Evolutionary conservation across 2,113 vertebrate genomes (phyloP).

Genomic region (Tamias sibiricus): DNA sequence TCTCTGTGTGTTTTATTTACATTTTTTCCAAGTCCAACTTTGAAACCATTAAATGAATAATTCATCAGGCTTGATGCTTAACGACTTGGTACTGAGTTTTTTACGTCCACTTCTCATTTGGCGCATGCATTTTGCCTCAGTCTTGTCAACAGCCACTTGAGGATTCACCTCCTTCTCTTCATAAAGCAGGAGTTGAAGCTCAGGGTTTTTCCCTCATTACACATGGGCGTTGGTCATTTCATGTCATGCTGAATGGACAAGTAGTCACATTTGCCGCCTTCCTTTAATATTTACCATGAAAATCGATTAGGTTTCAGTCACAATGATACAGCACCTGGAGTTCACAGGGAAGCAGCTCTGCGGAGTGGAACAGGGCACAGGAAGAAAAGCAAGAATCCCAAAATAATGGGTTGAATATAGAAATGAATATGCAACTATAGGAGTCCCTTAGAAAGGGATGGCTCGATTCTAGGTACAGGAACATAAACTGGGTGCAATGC

Average conservation of each 20-base stretch:
- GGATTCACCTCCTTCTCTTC: conserved; percentile 61
- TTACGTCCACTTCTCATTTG: conserved; percentile 76
- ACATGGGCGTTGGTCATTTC: conserved; percentile 50
- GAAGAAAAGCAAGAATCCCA: conserved; percentile 6
- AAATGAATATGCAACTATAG: background rate
- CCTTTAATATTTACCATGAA: conserved; percentile 41
- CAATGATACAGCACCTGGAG: background rate
- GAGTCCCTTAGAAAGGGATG: background rate
- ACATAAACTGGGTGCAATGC: background rate
- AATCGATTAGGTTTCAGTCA: conserved; percentile 69
- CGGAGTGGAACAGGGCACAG: conserved; percentile 39
- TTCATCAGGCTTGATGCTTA: conserved; percentile 77
- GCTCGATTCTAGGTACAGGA: background rate
- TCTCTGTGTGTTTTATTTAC: conserved; percentile 79
- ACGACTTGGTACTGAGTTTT: conserved; percentile 69
- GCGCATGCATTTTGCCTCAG: conserved; percentile 53
- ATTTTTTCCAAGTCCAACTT: conserved; percentile 79
- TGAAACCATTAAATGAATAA: conserved; percentile 82
- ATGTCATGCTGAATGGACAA: conserved; percentile 47
- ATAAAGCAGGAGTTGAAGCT: conserved; percentile 42
- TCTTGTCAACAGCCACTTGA: conserved; percentile 74
- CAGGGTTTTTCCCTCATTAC: conserved; percentile 45
- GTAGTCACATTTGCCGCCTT: conserved; percentile 27
- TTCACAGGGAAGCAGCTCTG: conserved; percentile 25
- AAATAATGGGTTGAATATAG: conserved; percentile 55